Conservation (phyloP, 2,888 invertebrate species). For the Carpatolechia fugitivella region DNA sequence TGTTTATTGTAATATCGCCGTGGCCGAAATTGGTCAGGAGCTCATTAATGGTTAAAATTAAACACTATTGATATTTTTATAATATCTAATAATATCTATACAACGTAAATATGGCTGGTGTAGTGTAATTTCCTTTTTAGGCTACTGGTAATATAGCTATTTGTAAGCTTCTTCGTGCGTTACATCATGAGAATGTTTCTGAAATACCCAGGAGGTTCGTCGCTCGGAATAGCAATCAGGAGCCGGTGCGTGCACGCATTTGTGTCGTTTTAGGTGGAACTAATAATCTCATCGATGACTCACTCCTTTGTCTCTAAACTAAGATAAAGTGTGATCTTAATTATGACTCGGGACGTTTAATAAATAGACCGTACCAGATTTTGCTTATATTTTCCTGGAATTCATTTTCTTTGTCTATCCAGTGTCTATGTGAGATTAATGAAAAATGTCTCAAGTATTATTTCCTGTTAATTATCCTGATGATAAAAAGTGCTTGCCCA, state of each 20-base stretch:
- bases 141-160: background rate
- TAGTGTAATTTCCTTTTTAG: background rate
- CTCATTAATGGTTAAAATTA: too few relatives aligned
- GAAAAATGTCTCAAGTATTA: background rate
- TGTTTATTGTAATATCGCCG: too few relatives aligned
- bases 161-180: constrained; percentile 31
- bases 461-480: constrained; percentile 42
- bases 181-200: constrained; percentile 39
- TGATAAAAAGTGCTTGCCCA: constrained; percentile 53
- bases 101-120: too few relatives aligned
- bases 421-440: background rate
- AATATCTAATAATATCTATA: too few relatives aligned
- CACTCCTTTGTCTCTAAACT: constrained; percentile 57
- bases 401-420: background rate
- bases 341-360: constrained; percentile 31
- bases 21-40: too few relatives aligned
- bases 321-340: constrained; percentile 35
- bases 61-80: too few relatives aligned
- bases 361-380: constrained; percentile 32
- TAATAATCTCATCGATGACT: constrained; percentile 62
- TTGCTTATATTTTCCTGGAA: background rate
- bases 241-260: constrained; percentile 35
- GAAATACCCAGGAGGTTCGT: constrained; percentile 39
- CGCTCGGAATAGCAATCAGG: constrained; percentile 49
- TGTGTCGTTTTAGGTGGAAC: constrained; percentile 50